Percentiles rank a stretch among this genome's conserved stretches.
Evolutionary conservation across 2,113 vertebrate genomes (phyloP).

Genomic region (Sarotherodon lohbergeri): DNA sequence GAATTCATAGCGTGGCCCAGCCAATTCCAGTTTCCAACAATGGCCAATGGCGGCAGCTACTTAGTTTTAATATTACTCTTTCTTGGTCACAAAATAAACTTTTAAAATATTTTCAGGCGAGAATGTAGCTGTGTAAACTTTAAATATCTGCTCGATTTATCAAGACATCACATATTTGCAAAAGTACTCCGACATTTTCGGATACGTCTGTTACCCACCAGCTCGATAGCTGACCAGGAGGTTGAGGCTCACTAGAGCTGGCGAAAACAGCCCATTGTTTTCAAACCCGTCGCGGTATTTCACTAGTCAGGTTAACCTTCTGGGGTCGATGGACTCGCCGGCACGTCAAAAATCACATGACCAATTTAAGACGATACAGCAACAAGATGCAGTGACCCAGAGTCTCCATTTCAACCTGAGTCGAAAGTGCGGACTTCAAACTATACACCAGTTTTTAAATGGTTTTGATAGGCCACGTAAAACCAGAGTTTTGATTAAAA

Average conservation of each 20-base stretch:
- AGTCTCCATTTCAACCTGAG: neutral
- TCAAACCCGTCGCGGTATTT: neutral
- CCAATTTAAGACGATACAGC: neutral
- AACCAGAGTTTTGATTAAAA: neutral
- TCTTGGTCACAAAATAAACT: neutral
- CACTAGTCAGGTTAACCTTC: neutral
- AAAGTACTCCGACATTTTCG: neutral
- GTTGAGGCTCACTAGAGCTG: neutral
- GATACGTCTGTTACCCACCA: neutral
- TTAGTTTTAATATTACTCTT: neutral
- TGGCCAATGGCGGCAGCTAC: neutral
- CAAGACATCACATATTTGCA: neutral
- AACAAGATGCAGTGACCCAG: neutral
- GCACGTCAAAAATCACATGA: neutral
- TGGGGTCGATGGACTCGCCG: neutral
- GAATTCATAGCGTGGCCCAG: neutral
- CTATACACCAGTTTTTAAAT: neutral
- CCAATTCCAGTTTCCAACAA: neutral
- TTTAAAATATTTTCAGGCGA: neutral
- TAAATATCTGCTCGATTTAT: neutral
- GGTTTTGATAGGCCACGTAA: neutral
- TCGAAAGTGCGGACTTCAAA: neutral
- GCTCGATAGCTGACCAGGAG: neutral
- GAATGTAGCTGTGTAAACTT: neutral
- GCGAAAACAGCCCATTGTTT: neutral